Evolutionary conservation across 2,113 vertebrate species (phyloP), one percentile per base, ranked within the genome.

Genomic region (Heterotilapia buettikoferi): DNA sequence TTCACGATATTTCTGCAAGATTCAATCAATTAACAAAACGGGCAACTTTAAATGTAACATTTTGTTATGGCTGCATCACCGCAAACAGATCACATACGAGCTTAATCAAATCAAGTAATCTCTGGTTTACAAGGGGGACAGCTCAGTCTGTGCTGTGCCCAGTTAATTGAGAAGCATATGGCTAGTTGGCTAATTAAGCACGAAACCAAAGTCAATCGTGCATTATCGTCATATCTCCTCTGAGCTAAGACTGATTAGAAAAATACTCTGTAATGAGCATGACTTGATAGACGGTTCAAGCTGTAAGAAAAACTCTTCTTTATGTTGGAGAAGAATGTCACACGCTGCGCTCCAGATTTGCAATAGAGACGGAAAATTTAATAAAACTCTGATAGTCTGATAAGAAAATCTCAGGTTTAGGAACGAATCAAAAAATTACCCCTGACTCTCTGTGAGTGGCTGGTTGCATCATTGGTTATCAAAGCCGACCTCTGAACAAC

Each of bases 41-140:
- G 0, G 18, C 33, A 38, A 13, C 19, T 68, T 68, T 38, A 38
- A 68, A 38, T n/a, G 33, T 40, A 38, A 68, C 63, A 38, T 21
- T n/a, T 21, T 68, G 33, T 0, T 31, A 12, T 31, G 26, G 16
- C 16, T 50, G 29, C 24, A 78, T 31, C 18, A 52, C 6, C 0
- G 6, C 43, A 52, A 13, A 45, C 57, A 24, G 6, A 68, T 83
- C 12, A 38, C 18, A n/a, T 26, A 11, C n/a, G 4, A 59, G 31
- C 18, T 80, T 59, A 59, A 86, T 89, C 29, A 57, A 68, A 83
- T 80, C n/a, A 86, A 47, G 24, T 84, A 52, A 33, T 59, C 19
- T 18, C 2, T 21, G 10, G 84, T 63, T 45, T 80, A 50, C 13
- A n/a, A 61, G 6, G 16, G 45, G 71, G 71, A 7, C 71, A 78